A percentile compares a stretch with the other conserved stretches of the same genome.
Conservation (phyloP, 2,888 invertebrate species). For the Noctua comes region DNA sequence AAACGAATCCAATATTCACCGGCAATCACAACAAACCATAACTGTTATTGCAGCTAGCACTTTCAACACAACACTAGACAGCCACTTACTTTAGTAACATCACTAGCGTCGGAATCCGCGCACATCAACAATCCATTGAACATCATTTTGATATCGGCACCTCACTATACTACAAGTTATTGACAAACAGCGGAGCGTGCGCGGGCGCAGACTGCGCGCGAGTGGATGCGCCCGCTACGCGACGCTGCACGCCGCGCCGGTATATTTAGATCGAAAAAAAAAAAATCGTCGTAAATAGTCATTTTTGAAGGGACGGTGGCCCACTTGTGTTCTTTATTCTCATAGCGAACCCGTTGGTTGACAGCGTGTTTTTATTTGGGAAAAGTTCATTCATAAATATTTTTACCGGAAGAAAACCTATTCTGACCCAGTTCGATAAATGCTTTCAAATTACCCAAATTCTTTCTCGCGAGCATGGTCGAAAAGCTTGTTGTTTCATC, state of each 20-base stretch:
- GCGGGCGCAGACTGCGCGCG: constrained; percentile 53
- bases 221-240: constrained; percentile 63
- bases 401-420: not conserved
- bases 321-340: constrained; percentile 70
- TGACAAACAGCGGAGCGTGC: constrained; percentile 55
- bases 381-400: not conserved
- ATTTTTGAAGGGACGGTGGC: constrained; percentile 70
- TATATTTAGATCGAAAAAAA: constrained; percentile 70
- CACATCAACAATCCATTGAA: constrained; percentile 85
- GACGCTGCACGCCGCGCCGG: constrained; percentile 48
- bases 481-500: too few species aligned
- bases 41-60: not conserved
- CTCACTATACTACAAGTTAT: constrained; percentile 56
- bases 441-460: not conserved
- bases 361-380: constrained; percentile 57
- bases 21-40: constrained; percentile 32
- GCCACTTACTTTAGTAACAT: constrained; percentile 82
- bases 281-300: constrained; percentile 70
- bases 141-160: constrained; percentile 78
- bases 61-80: constrained; percentile 29
- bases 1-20: constrained; percentile 12
- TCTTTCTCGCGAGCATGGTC: too few species aligned
- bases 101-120: constrained; percentile 85
- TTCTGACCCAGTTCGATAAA: not conserved
- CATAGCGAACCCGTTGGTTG: constrained; percentile 36